Percentiles rank a stretch among this genome's conserved stretches.
These are phyloP conservation scores for Pao palembangensis DNA, from an alignment of 2,113 vertebrate species.

Conservation along the genomic window DNA sequence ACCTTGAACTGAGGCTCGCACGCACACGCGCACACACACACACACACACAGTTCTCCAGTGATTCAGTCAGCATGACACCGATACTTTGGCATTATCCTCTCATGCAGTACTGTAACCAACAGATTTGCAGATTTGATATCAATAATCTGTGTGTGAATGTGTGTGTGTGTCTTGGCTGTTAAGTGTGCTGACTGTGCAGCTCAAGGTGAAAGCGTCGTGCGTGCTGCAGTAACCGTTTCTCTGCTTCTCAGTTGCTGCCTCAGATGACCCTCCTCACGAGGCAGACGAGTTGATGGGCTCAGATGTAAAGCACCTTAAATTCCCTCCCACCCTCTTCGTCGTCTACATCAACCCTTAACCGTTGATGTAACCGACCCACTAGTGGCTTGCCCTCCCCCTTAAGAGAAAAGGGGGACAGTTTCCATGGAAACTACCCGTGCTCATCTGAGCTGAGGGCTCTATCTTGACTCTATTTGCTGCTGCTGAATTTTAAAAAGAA, in stretches of 20 bases:
- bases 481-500: slow-evolving; percentile 37
- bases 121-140: slow-evolving; percentile 47
- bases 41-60: slow-evolving; percentile 26
- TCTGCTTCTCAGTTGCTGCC: slow-evolving; percentile 39
- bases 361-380: slow-evolving; percentile 51
- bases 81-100: slow-evolving; percentile 26
- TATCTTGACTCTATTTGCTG: slow-evolving; percentile 64
- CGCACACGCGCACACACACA: not conserved
- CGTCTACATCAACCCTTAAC: slow-evolving; percentile 70
- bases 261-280: slow-evolving; percentile 24
- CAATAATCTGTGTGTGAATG: slow-evolving; percentile 30
- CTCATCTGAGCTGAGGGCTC: slow-evolving; percentile 56
- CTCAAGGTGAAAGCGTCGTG: slow-evolving; percentile 46
- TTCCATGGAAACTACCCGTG: slow-evolving; percentile 78
- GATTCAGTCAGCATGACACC: slow-evolving; percentile 16
- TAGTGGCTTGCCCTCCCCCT: slow-evolving; percentile 59
- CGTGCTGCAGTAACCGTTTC: slow-evolving; percentile 31
- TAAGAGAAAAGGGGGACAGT: slow-evolving; percentile 68
- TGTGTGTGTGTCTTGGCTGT: slow-evolving; percentile 18
- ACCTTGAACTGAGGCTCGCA: slow-evolving; percentile 18
- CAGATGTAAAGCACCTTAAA: slow-evolving; percentile 63
- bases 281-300: slow-evolving; percentile 29
- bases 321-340: slow-evolving; percentile 34
- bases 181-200: slow-evolving; percentile 52
- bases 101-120: slow-evolving; percentile 47